Evolutionary conservation across 2,888 invertebrate genomes (phyloP).

Genomic region (Schizotus pectinicornis): DNA sequence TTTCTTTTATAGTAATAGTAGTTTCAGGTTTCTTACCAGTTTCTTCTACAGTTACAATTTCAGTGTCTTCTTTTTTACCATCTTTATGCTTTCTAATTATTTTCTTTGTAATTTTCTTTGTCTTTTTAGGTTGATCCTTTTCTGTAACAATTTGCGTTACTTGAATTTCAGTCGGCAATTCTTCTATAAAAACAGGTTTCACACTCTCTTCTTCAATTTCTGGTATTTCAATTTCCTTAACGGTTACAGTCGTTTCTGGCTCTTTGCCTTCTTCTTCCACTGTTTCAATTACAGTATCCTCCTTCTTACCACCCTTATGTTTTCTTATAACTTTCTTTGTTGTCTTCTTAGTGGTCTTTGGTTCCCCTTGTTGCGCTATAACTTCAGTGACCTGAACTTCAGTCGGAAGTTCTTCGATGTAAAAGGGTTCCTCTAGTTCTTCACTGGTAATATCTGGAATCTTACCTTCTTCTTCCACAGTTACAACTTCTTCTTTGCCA

Average conservation of each 20-base stretch:
- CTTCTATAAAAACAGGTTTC: slow-evolving; percentile 24
- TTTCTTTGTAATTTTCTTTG: slow-evolving; percentile 37
- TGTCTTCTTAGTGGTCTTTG: slow-evolving; percentile 39
- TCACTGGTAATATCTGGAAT: too few species aligned
- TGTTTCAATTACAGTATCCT: slow-evolving; percentile 54
- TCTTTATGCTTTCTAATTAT: slow-evolving; percentile 36
- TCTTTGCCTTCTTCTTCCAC: slow-evolving; percentile 45
- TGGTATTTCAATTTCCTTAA: slow-evolving; percentile 31
- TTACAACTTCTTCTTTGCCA: slow-evolving; percentile 39
- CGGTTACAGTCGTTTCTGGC: slow-evolving; percentile 44
- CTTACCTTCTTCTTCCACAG: slow-evolving; percentile 35
- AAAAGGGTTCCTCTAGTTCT: slow-evolving; percentile 23
- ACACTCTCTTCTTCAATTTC: slow-evolving; percentile 18
- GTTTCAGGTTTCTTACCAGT: slow-evolving; percentile 35
- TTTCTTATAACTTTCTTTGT: slow-evolving; percentile 54
- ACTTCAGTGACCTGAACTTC: slow-evolving; percentile 41
- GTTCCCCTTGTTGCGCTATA: slow-evolving; percentile 37
- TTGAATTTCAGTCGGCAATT: slow-evolving; percentile 11
- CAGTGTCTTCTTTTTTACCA: slow-evolving; percentile 49
- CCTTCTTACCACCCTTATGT: slow-evolving; percentile 48
- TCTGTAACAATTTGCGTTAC: slow-evolving; percentile 26
- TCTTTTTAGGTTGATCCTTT: slow-evolving; percentile 41
- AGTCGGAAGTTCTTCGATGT: slow-evolving; percentile 44
- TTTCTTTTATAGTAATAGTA: slow-evolving; percentile 43
- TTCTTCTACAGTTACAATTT: slow-evolving; percentile 51